Conservation (phyloP, 2,113 vertebrate genomes). For the Gallinago undulata region DNA sequence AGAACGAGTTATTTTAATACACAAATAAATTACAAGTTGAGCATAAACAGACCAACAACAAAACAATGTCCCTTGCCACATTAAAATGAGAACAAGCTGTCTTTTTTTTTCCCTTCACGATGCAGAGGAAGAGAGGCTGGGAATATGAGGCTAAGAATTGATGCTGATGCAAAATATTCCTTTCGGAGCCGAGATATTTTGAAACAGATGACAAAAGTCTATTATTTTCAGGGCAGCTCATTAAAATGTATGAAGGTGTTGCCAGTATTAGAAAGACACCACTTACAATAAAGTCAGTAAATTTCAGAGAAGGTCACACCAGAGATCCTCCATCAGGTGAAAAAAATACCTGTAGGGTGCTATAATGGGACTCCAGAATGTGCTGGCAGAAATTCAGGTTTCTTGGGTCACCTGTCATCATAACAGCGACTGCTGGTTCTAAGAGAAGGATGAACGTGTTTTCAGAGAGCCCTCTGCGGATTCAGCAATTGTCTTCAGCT, state of each 20-base stretch:
- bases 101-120: background rate
- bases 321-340: slow-evolving; percentile 5
- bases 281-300: slow-evolving; percentile 47
- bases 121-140: background rate
- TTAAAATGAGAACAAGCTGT: background rate
- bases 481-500: slow-evolving; percentile 8
- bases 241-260: slow-evolving; percentile 62
- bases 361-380: slow-evolving; percentile 17
- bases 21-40: background rate
- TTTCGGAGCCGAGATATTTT: slow-evolving; percentile 32
- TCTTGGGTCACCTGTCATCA: slow-evolving; percentile 25
- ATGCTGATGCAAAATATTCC: background rate
- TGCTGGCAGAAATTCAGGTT: slow-evolving; percentile 33
- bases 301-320: slow-evolving; percentile 43
- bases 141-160: background rate
- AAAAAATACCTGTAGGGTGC: background rate
- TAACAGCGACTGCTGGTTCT: slow-evolving; percentile 6
- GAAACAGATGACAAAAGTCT: slow-evolving; percentile 19
- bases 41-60: background rate
- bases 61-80: background rate
- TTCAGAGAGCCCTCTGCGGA: background rate
- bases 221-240: slow-evolving; percentile 37
- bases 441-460: background rate
- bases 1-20: background rate
- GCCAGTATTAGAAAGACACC: slow-evolving; percentile 35